Evolutionary conservation across 2,113 vertebrate species (phyloP), one percentile per base, ranked within the genome.

Genomic region (Neolamprologus hecqui): DNA sequence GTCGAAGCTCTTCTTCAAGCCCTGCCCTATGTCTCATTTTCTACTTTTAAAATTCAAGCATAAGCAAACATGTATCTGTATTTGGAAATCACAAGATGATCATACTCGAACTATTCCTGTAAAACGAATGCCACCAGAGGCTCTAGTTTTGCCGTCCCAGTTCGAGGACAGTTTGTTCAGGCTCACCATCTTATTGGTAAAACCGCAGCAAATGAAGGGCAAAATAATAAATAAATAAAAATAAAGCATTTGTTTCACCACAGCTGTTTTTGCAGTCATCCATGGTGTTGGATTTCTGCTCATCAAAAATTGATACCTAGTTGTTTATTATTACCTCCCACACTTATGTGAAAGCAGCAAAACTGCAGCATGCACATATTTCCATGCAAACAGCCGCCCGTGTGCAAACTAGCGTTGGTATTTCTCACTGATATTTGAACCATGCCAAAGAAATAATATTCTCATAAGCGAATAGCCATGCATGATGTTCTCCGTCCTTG

Each of bases 221-320:
- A 8, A n/a, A 82, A 6, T 42, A 49, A 63, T 0, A 19, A 11
- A 5, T 6, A 2, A 31, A 60, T 1, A 23, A 33, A 1, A 23
- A 33, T 37, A 19, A 57, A 19, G 23, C 47, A 45, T 77, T 77
- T 51, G 35, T 23, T 81, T 85, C 40, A 73, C 63, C 85, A 80
- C 85, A 86, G 83, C 85, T 82, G 65, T 84, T 86, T 80, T 82
- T 80, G 40, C 49, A 85, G 47, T 79, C 77, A 54, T 13, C 37
- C 13, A 7, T 33, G 81, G 84, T 83, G 81, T 86, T 86, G 86
- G 84, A 90, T 88, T 88, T 84, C 55, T 37, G 35, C 89, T 92
- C 90, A 87, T 93, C 81, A 92, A 90, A 92, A 86, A 93, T 94
- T 84, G 33, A 92, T 89, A 83, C 40, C 60, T 42, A 35, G 54